Evolutionary conservation across 2,888 invertebrate genomes (phyloP).

Genomic region (Crepidodera aurea): DNA sequence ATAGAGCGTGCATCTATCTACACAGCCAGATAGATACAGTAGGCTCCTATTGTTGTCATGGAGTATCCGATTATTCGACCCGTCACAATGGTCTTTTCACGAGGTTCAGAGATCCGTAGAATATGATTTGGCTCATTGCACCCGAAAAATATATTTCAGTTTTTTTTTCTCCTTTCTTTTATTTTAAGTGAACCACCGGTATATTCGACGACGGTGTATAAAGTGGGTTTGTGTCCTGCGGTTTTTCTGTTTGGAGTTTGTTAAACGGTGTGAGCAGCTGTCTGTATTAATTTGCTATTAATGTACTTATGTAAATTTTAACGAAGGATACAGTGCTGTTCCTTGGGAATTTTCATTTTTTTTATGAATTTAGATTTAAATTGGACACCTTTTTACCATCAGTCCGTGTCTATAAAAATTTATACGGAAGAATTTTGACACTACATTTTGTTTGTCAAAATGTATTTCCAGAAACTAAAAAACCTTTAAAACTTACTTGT

Average conservation of each 20-base stretch:
- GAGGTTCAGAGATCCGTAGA: conserved; percentile 58
- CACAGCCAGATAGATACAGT: conserved; percentile 54
- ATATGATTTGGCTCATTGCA: conserved; percentile 62
- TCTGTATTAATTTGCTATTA: conserved; percentile 38
- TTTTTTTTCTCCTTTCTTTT: conserved; percentile 40
- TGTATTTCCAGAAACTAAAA: too few relatives aligned
- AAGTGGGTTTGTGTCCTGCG: conserved; percentile 51
- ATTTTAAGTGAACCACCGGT: conserved; percentile 46
- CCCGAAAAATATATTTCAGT: conserved; percentile 58
- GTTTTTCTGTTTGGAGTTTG: conserved; percentile 46
- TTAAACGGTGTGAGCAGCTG: conserved; percentile 31
- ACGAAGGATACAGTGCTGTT: too few relatives aligned
- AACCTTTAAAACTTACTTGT: too few relatives aligned
- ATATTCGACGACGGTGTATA: conserved; percentile 7
- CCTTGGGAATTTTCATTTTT: too few relatives aligned
- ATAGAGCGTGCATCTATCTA: conserved; percentile 36
- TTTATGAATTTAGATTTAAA: too few relatives aligned
- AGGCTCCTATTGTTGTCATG: conserved; percentile 53
- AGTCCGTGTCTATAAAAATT: too few relatives aligned
- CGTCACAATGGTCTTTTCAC: conserved; percentile 56
- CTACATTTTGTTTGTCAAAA: too few relatives aligned
- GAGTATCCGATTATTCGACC: conserved; percentile 60
- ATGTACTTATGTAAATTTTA: conserved; percentile 31
- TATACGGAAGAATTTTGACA: too few relatives aligned
- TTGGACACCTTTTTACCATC: too few relatives aligned